Percentiles rank a stretch among this genome's conserved stretches.
Evolutionary conservation across 2,888 invertebrate species (phyloP).

Genomic region (Polyommatus iphigenia): DNA sequence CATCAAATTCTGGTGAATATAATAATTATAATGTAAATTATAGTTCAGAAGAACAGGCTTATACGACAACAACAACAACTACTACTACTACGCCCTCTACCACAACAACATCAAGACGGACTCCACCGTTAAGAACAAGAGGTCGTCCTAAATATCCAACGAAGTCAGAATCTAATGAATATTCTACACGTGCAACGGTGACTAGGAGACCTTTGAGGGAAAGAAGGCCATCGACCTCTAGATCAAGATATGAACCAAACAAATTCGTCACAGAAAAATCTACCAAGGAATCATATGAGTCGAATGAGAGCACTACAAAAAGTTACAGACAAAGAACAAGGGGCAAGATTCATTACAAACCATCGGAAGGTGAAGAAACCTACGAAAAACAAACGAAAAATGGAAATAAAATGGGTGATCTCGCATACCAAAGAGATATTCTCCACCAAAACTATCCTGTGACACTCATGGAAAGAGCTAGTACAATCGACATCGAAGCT

Average conservation of each 20-base stretch:
- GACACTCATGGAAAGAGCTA: slow-evolving; percentile 73
- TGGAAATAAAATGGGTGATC: slow-evolving; percentile 59
- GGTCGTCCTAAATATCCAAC: slow-evolving; percentile 70
- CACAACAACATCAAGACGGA: slow-evolving; percentile 63
- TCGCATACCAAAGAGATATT: slow-evolving; percentile 83
- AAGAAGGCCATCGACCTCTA: slow-evolving; percentile 67
- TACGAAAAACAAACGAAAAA: slow-evolving; percentile 56
- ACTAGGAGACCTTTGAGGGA: slow-evolving; percentile 78
- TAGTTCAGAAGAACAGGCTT: slow-evolving; percentile 50
- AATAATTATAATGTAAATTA: slow-evolving; percentile 54
- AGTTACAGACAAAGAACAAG: slow-evolving; percentile 65
- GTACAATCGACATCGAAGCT: slow-evolving; percentile 72
- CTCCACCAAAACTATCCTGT: slow-evolving; percentile 83
- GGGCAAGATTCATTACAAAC: slow-evolving; percentile 77
- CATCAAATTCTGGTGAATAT: slow-evolving; percentile 52
- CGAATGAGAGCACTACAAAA: slow-evolving; percentile 62
- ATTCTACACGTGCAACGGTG: slow-evolving; percentile 58
- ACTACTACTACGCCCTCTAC: slow-evolving; percentile 58
- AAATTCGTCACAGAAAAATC: slow-evolving; percentile 65
- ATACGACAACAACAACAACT: slow-evolving; percentile 47
- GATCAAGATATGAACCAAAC: slow-evolving; percentile 66
- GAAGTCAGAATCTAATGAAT: slow-evolving; percentile 65
- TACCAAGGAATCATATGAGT: slow-evolving; percentile 54
- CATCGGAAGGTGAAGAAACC: slow-evolving; percentile 62
- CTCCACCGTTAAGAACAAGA: slow-evolving; percentile 55